Conservation (phyloP, 1,140 invertebrate species). For the Heliconius nattereri region DNA sequence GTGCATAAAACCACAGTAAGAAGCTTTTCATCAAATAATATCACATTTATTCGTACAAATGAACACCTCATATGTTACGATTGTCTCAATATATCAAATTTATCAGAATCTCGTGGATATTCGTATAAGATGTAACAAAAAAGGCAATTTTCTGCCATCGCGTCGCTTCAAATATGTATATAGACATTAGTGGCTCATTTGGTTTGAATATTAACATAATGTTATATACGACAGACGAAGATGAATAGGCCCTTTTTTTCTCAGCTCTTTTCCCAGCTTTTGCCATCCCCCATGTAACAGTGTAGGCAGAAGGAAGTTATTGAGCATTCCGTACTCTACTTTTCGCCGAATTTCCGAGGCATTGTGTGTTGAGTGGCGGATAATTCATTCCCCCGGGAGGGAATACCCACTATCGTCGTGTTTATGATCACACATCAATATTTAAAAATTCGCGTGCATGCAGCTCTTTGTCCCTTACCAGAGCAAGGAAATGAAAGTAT, state of each 20-base stretch:
- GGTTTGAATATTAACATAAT: background rate
- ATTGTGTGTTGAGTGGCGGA: too few relatives aligned
- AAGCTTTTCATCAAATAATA: background rate
- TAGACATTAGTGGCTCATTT: conserved; percentile 3
- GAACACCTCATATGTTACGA: conserved; percentile 13
- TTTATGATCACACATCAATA: too few relatives aligned
- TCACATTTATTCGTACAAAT: conserved; percentile 3
- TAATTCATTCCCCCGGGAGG: too few relatives aligned
- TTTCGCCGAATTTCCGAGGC: too few relatives aligned
- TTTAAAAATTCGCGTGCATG: too few relatives aligned
- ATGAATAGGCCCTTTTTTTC: background rate
- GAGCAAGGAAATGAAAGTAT: too few relatives aligned
- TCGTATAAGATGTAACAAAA: conserved; percentile 13
- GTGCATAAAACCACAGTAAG: background rate
- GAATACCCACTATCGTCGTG: too few relatives aligned
- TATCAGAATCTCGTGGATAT: conserved; percentile 5
- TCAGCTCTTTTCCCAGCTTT: too few relatives aligned
- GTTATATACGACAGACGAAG: background rate
- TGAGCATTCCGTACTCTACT: too few relatives aligned
- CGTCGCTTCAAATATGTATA: background rate
- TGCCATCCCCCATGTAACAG: too few relatives aligned
- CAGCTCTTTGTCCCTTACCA: too few relatives aligned
- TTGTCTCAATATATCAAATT: conserved; percentile 19
- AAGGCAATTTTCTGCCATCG: conserved; percentile 11
- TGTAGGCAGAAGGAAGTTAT: too few relatives aligned